Evolutionary conservation across 2,797 vertebrate species (phyloP).

Genomic region (Okamejei kenojei): DNA sequence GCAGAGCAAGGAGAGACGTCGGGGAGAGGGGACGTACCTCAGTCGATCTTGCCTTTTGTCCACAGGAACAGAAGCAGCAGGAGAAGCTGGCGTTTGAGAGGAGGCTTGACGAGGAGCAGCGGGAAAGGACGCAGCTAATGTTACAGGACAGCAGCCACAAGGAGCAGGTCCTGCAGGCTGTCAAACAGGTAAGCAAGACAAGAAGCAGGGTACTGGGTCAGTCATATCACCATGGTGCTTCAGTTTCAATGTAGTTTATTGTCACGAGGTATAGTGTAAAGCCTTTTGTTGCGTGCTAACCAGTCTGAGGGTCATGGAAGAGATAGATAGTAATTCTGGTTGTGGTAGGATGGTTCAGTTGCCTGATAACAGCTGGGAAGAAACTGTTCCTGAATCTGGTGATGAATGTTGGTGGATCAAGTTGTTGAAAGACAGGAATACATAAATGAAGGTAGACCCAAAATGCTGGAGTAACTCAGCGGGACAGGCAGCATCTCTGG

Average conservation of each 20-base stretch:
- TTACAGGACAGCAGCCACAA: conserved; percentile 69
- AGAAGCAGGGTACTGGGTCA: background rate
- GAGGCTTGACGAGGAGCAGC: conserved; percentile 67
- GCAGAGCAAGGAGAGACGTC: too few species aligned
- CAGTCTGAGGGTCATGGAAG: too few species aligned
- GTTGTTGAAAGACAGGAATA: background rate
- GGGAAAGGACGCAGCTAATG: conserved; percentile 72
- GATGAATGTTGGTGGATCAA: background rate
- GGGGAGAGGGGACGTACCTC: background rate
- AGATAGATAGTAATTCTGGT: too few species aligned
- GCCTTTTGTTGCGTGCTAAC: too few species aligned
- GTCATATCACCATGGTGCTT: too few species aligned
- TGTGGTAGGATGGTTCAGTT: too few species aligned
- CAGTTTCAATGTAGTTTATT: too few species aligned
- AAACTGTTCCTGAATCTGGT: too few species aligned
- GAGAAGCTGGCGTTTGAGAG: conserved; percentile 85
- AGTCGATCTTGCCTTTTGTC: background rate
- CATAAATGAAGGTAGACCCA: background rate
- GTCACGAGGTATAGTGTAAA: too few species aligned
- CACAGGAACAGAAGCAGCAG: conserved; percentile 73
- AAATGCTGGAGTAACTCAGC: too few species aligned
- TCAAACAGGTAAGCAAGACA: conserved; percentile 65
- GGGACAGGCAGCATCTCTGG: too few species aligned
- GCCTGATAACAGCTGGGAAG: too few species aligned
- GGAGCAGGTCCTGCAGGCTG: conserved; percentile 74